Base-by-base conservation (phyloP, 2,888 invertebrate species). In the Lithosia quadra region DNA sequence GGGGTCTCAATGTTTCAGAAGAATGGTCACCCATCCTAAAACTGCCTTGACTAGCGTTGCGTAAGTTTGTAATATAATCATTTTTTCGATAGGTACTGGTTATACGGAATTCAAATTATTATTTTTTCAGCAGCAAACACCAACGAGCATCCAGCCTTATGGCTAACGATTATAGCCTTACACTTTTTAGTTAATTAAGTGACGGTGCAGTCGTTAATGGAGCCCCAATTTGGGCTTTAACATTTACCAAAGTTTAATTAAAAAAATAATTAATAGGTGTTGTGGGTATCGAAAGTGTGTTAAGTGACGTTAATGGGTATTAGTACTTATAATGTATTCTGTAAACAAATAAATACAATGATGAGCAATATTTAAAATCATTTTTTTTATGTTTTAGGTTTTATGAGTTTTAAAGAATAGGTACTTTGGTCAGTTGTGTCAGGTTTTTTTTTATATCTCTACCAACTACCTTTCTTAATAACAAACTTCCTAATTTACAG, bases 171-270 rank as follows among this genome's bases (percentile, higher is more conserved):
- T 74, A 64, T 60, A 69, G 36, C 59, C 34, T 66, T 24, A 15
- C 43, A 62, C 74, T 58, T 68, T 61, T 67, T 21, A 15, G 22
- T 33, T 62, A 58, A 62, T 58, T 36, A 55, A 13, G 22, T 58
- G 53, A 60, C 64, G 72, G 64, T 74, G 39, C 21, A 58, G 56
- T 59, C 64, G 66, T 63, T 69, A 69, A 67, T 69, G 61, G 64
- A 62, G 36, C 66, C 69, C 73, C 74, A 69, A 68, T 72, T 73
- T 69, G 33, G 24, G 66, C 55, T 63, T 75, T 59, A 58, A 65
- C 68, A 73, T 68, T 72, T 67, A 70, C 33, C 55, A 59, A 73
- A 74, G 63, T 71, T 73, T 68, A 74, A 75, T 79, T 70, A 74
- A 75, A 76, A 56, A 79, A 73, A 65, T 49, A 71, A 71, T 72